Percentiles rank a stretch among this genome's conserved stretches.
These are phyloP conservation scores for Beris morrisii DNA, from an alignment of 2,888 invertebrate species.

Conservation along the genomic window DNA sequence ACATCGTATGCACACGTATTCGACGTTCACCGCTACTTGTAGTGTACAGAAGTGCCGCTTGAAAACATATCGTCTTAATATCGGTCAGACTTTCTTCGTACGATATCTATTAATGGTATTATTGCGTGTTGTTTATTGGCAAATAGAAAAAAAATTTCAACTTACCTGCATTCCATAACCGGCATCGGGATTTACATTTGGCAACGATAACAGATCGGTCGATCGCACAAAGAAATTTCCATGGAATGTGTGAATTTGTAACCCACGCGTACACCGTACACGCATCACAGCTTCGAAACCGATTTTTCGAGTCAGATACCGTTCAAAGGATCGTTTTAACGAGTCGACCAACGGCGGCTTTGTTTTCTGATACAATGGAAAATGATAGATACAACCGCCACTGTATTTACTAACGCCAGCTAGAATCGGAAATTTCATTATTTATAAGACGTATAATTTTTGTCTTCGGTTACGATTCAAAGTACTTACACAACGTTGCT, in stretches of 20 bases:
- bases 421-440: slow-evolving; percentile 48
- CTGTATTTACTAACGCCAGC: slow-evolving; percentile 94
- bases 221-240: slow-evolving; percentile 99
- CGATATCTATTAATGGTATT: slow-evolving; percentile 56
- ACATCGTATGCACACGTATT: slow-evolving; percentile 96
- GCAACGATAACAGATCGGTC: slow-evolving; percentile 91
- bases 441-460: neutral
- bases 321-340: slow-evolving; percentile 74
- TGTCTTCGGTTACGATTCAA: neutral
- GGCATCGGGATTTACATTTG: slow-evolving; percentile 97
- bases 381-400: slow-evolving; percentile 89
- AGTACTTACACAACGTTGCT: slow-evolving; percentile 81
- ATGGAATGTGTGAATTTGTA: slow-evolving; percentile 97
- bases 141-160: slow-evolving; percentile 1
- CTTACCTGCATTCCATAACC: slow-evolving; percentile 95
- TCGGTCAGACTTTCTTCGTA: slow-evolving; percentile 91
- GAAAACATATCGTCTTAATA: slow-evolving; percentile 89
- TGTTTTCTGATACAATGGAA: slow-evolving; percentile 79
- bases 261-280: slow-evolving; percentile 89
- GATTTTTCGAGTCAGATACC: slow-evolving; percentile 94
- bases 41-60: slow-evolving; percentile 96
- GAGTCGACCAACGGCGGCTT: slow-evolving; percentile 72
- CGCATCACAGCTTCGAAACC: slow-evolving; percentile 99
- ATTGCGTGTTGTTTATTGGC: neutral
- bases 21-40: slow-evolving; percentile 93